phyloP scores from a whole-genome alignment of 1,140 invertebrate genomes.

The Cepaea nemoralis region DNA sequence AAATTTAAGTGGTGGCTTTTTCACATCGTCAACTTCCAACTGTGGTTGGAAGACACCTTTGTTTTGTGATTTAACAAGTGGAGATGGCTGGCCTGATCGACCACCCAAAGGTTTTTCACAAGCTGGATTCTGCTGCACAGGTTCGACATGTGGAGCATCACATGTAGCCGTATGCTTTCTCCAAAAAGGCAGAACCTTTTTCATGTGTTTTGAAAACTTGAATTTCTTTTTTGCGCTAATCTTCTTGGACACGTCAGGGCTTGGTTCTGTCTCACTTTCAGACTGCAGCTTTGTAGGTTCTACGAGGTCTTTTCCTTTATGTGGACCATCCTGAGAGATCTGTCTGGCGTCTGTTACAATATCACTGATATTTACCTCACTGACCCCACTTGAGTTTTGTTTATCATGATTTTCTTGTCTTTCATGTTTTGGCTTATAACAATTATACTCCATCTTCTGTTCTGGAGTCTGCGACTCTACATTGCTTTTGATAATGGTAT shows the following conservation, averaged over 20 bases:
- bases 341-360: background rate
- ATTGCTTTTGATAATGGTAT: background rate
- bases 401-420: background rate
- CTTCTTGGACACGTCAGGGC: too few species aligned
- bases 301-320: background rate
- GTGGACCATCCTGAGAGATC: background rate
- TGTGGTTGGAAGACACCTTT: background rate
- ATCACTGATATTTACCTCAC: background rate
- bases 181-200: slow-evolving; percentile 7
- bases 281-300: background rate
- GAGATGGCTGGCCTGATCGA: background rate
- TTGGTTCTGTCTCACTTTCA: background rate
- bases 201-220: slow-evolving; percentile 7
- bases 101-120: too few species aligned
- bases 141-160: background rate
- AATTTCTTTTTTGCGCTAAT: background rate
- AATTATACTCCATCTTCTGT: background rate
- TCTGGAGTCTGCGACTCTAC: background rate
- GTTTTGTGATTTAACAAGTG: background rate
- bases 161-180: background rate
- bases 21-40: background rate
- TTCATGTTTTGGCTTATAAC: background rate
- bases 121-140: background rate
- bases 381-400: background rate
- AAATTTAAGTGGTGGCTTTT: background rate